Conservation (phyloP, 2,888 invertebrate species). For the Agrotis clavis region DNA sequence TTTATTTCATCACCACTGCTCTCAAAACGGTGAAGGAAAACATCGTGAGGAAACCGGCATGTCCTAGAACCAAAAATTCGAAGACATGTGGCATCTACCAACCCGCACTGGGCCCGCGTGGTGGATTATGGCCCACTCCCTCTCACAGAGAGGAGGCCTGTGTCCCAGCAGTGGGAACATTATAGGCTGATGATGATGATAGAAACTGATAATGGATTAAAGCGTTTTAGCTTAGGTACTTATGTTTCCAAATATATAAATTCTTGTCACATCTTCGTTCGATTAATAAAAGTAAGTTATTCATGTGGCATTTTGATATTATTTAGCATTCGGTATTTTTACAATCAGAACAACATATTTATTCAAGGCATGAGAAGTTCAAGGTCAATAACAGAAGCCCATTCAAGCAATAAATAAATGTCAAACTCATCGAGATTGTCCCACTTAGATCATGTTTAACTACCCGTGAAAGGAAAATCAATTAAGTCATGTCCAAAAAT, state of each 20-base stretch:
- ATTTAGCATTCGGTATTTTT: conserved; percentile 6
- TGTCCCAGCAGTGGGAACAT: too few species aligned
- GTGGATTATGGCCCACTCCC: too few species aligned
- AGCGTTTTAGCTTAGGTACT: background rate
- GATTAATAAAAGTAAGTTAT: conserved; percentile 6
- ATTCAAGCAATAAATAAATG: conserved; percentile 22
- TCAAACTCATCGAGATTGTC: conserved; percentile 16
- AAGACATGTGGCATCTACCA: too few species aligned
- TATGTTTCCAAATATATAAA: conserved; percentile 1
- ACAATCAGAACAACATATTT: background rate
- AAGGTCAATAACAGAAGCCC: conserved; percentile 33
- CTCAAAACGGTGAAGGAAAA: too few species aligned
- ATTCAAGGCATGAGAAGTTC: conserved; percentile 28
- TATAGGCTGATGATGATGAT: too few species aligned
- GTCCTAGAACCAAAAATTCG: too few species aligned
- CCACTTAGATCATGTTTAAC: conserved; percentile 7
- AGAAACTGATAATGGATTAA: background rate
- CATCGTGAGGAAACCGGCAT: too few species aligned
- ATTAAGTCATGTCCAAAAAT: background rate
- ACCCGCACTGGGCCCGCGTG: too few species aligned
- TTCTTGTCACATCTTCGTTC: background rate
- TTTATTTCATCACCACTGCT: too few species aligned
- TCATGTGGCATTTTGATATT: conserved; percentile 21
- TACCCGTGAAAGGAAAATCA: conserved; percentile 21
- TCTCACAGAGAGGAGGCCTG: too few species aligned